Evolutionary conservation across 2,797 vertebrate species (phyloP).

Genomic region (Tangara arthus): DNA sequence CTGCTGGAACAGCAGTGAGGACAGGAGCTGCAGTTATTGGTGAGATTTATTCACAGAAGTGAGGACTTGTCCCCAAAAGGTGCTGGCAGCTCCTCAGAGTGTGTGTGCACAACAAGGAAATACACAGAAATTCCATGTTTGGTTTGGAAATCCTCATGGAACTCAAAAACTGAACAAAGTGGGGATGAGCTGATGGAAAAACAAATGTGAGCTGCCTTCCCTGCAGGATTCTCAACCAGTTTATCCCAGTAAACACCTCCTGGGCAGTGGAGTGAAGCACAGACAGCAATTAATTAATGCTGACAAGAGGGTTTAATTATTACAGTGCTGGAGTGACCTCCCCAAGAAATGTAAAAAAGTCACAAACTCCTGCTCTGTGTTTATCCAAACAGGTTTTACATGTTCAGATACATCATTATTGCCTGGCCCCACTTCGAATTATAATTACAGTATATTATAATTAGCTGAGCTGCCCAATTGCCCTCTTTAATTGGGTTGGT

Average conservation of each 20-base stretch:
- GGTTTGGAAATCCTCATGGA: neutral
- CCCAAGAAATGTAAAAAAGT: neutral
- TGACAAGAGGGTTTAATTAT: neutral
- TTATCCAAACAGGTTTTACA: neutral
- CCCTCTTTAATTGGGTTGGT: neutral
- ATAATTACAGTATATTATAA: neutral
- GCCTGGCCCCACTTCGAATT: neutral
- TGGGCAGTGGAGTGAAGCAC: neutral
- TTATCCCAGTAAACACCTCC: neutral
- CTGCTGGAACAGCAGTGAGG: too few species aligned
- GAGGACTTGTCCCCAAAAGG: neutral
- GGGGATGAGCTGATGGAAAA: neutral
- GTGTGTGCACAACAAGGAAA: neutral
- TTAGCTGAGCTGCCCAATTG: neutral
- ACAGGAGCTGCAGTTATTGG: accelerated
- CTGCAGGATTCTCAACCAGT: neutral
- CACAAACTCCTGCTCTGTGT: neutral
- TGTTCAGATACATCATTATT: neutral
- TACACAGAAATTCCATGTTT: neutral
- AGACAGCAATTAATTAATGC: neutral
- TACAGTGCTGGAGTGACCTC: neutral
- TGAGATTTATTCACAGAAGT: neutral
- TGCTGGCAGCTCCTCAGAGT: neutral
- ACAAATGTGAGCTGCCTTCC: neutral
- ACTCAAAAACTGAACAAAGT: neutral